phyloP scores from a whole-genome alignment of 1,140 invertebrate species.

The Muscidifurax raptorellus region DNA sequence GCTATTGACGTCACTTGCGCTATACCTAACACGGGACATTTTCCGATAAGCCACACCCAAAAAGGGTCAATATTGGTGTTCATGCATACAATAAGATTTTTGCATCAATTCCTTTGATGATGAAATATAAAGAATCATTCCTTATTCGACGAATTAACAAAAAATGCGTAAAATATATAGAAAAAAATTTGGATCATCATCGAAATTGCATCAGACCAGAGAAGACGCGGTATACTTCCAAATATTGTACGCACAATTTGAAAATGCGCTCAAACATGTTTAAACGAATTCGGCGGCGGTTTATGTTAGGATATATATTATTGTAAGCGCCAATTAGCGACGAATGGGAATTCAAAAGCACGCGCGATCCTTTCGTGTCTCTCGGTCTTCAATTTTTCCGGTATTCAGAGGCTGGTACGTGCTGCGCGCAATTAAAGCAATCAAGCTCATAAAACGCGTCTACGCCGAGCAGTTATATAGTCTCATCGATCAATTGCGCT shows the following conservation, averaged over 20 bases:
- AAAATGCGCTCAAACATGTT: no score
- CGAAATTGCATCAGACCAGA: no score
- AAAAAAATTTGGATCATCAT: no score
- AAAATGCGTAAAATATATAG: no score
- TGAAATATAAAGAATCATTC: no score
- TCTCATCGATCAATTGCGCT: slow-evolving; percentile 43
- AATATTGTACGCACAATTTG: no score
- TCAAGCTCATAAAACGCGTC: slow-evolving; percentile 48
- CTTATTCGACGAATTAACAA: no score
- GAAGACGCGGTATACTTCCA: no score
- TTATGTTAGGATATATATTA: not conserved
- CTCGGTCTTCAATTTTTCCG: slow-evolving; percentile 38
- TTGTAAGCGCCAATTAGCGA: not conserved
- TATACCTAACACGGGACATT: not conserved
- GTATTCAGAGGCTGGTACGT: slow-evolving; percentile 12
- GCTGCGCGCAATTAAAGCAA: slow-evolving; percentile 46
- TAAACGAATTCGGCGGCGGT: not conserved
- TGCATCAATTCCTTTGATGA: no score
- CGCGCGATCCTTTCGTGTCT: slow-evolving; percentile 11
- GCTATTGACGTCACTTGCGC: not conserved
- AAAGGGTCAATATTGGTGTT: not conserved
- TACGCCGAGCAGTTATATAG: slow-evolving; percentile 42
- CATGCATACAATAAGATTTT: no score
- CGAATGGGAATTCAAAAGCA: not conserved
- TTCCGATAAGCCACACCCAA: not conserved